phyloP scores from a whole-genome alignment of 2,888 invertebrate species.

The Phaonia tiefii region DNA sequence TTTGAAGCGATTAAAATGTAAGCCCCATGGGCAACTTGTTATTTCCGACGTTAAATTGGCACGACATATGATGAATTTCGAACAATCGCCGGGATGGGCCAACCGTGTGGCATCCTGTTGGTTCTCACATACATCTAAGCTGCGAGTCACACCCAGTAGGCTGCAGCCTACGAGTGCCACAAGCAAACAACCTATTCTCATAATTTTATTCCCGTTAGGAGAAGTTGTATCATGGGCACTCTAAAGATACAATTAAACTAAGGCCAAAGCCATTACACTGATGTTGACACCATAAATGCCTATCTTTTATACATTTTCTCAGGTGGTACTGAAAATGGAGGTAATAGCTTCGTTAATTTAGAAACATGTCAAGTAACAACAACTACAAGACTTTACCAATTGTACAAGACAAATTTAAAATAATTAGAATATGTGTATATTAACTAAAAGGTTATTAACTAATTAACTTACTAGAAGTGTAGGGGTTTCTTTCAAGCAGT shows the following conservation, averaged over 20 bases:
- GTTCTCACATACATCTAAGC: conserved; percentile 68
- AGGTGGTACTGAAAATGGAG: no score
- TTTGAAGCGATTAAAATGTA: conserved; percentile 60
- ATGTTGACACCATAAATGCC: not conserved
- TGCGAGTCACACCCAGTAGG: not conserved
- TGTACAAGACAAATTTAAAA: no score
- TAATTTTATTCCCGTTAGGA: not conserved
- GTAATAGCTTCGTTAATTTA: no score
- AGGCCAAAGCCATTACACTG: not conserved
- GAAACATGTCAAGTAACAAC: no score
- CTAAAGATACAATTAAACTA: not conserved
- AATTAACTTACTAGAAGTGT: no score
- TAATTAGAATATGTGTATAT: no score
- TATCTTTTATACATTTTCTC: conserved; percentile 40
- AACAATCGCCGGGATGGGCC: conserved; percentile 70
- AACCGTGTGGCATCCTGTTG: conserved; percentile 71
- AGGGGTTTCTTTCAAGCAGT: no score
- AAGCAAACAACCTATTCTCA: not conserved
- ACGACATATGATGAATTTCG: conserved; percentile 70
- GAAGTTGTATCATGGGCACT: no score
- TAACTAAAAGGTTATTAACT: no score
- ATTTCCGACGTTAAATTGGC: conserved; percentile 61
- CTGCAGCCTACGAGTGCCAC: conserved; percentile 14
- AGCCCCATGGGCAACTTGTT: conserved; percentile 57
- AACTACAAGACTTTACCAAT: no score